These are phyloP conservation scores for Choreutis nemorana DNA, from an alignment of 2,888 invertebrate species.

Conservation along the genomic window DNA sequence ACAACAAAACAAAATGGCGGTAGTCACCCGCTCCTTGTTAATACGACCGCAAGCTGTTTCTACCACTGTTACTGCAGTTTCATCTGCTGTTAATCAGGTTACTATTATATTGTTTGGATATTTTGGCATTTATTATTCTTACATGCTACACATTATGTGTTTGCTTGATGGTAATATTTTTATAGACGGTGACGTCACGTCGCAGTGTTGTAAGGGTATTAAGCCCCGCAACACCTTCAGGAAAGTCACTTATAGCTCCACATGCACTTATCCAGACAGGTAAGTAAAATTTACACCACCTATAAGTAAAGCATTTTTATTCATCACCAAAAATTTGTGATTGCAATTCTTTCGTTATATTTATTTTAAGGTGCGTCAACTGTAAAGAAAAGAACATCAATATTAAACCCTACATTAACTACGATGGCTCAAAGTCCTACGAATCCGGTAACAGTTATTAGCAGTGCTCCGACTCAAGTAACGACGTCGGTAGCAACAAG, in stretches of 20 bases:
- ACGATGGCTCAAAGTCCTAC: conserved; percentile 23
- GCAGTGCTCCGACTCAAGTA: conserved; percentile 27
- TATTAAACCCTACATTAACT: not conserved
- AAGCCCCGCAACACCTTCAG: conserved; percentile 47
- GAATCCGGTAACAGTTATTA: conserved; percentile 29
- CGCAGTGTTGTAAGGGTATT: conserved; percentile 51
- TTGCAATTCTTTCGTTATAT: not conserved
- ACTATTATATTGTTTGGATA: conserved; percentile 1
- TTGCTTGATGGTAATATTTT: not conserved
- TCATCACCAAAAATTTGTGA: no score
- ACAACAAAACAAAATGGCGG: no score
- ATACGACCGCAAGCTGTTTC: conserved; percentile 38
- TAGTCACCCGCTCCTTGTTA: conserved; percentile 47
- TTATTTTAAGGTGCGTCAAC: conserved; percentile 21
- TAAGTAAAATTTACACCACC: no score
- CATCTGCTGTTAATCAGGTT: conserved; percentile 34
- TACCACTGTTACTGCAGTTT: conserved; percentile 31
- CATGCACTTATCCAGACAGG: conserved; percentile 49
- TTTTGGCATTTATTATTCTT: not conserved
- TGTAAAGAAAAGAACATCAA: conserved; percentile 30
- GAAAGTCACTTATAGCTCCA: conserved; percentile 60
- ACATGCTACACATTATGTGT: not conserved
- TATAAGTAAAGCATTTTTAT: no score
- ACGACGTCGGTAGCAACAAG: conserved; percentile 29
- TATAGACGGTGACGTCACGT: no score